Base-by-base conservation (phyloP, 30 jellyfish, hydroid and myxozoan species). In the Morbakka virulenta region DNA sequence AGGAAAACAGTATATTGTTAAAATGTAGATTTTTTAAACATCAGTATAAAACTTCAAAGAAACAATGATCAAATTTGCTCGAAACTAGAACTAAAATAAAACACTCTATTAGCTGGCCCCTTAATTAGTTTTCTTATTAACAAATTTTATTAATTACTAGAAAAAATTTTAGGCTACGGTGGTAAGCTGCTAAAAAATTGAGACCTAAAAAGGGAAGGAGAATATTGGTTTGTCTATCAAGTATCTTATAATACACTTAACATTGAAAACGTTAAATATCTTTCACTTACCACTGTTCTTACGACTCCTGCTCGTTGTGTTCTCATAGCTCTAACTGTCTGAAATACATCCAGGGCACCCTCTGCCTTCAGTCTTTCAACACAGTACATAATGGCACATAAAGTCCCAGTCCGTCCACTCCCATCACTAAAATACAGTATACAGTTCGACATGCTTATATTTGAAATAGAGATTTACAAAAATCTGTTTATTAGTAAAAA, bases 361-460 rank as follows among this genome's bases (percentile, higher is more conserved):
- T 92, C 98, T 26, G 80, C 62, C 84, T 92, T 92, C 76, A 92
- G 74, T 33, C 96, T 53, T 53, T 92, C 98, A 28, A 92, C 76
- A 69, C 96, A 85, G 53, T 76, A 82, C 89, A 92, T 85, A 4
- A 85, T 82, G 3, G 98, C 94, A 47, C 94, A 69, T 26, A 92
- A 29, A 26, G 95, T 36, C 20, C 98, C 98, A 69, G 92, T 85
- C 20, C 98, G 81, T 32, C 98, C 98, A 36, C 97, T 85, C 12
- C 98, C 98, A 76, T 92, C 98, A 71, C 98, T 91, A 34, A 12
- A 68, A n/a, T n/a, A n/a, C n/a, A n/a, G n/a, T n/a, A n/a, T n/a
- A n/a, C n/a, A 67, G 9, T 6, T 61, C 3, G 34, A 75, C 6
- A 28, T 6, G n/a, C 6, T 21, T 66, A 66, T 12, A 20, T 11